Conservation (phyloP, 2,113 vertebrate genomes). For the Chaetops frenatus region DNA sequence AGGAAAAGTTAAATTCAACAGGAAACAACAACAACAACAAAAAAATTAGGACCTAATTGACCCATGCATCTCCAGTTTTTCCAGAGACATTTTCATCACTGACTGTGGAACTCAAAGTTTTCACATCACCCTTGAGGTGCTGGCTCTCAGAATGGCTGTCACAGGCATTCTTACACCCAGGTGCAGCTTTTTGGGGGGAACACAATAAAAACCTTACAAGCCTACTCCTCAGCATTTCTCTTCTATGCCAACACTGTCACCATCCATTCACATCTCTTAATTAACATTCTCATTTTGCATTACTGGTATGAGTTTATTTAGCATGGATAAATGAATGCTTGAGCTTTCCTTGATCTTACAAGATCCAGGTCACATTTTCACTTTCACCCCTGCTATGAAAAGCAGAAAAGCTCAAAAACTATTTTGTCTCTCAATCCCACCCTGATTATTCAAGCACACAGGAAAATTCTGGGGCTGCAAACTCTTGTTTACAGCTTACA, state of each 20-base stretch:
- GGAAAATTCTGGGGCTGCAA: neutral
- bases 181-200: neutral
- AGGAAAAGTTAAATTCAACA: neutral
- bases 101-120: neutral
- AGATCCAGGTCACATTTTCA: neutral
- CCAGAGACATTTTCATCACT: neutral
- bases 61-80: neutral
- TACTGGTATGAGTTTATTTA: neutral
- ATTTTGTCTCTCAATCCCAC: neutral
- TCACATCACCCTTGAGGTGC: neutral
- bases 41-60: neutral
- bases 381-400: neutral
- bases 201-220: neutral
- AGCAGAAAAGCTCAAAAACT: neutral
- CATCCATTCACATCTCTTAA: neutral
- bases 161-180: neutral
- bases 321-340: neutral
- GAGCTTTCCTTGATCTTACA: neutral
- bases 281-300: neutral
- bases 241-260: neutral
- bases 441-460: neutral
- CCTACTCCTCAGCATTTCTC: neutral
- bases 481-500: neutral
- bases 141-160: neutral
- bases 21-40: no score